Conservation (phyloP, 2,888 invertebrate species). For the Liodrosophila aerea region DNA sequence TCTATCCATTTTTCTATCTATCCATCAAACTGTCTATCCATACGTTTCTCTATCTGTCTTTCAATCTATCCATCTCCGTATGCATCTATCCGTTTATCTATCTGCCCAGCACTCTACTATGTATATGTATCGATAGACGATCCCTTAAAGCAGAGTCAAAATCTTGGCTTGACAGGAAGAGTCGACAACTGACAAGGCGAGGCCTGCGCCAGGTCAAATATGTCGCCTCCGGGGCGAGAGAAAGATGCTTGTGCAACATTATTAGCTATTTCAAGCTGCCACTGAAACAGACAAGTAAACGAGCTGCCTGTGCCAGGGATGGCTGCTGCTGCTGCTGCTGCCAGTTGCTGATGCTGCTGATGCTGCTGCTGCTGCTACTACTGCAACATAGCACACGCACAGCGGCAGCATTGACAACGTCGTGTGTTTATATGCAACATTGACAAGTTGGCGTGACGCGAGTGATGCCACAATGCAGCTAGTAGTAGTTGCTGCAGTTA, state of each 20-base stretch:
- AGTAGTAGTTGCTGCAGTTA: slow-evolving; percentile 21
- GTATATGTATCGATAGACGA: background rate
- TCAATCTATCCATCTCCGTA: too few species aligned
- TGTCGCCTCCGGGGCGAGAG: slow-evolving; percentile 10
- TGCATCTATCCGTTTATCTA: background rate
- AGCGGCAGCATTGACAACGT: slow-evolving; percentile 55
- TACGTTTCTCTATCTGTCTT: too few species aligned
- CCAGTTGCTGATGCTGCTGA: slow-evolving; percentile 1
- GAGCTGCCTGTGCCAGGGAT: slow-evolving; percentile 36
- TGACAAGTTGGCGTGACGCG: slow-evolving; percentile 70
- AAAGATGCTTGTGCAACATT: slow-evolving; percentile 55
- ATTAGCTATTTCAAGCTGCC: slow-evolving; percentile 63
- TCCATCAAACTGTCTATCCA: too few species aligned
- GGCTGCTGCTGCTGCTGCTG: slow-evolving; percentile 5
- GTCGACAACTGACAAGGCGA: slow-evolving; percentile 15
- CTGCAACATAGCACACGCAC: slow-evolving; percentile 34
- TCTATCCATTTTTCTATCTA: background rate
- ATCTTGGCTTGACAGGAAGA: slow-evolving; percentile 23
- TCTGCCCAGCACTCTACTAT: background rate
- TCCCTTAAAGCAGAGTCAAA: slow-evolving; percentile 8
- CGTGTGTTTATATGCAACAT: slow-evolving; percentile 72
- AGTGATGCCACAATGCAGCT: slow-evolving; percentile 49
- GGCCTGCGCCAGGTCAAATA: slow-evolving; percentile 5
- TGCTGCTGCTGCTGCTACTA: slow-evolving; percentile 19
- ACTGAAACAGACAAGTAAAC: slow-evolving; percentile 63